These are phyloP conservation scores for Aromia moschata DNA, from an alignment of 2,888 invertebrate genomes.

Conservation along the genomic window DNA sequence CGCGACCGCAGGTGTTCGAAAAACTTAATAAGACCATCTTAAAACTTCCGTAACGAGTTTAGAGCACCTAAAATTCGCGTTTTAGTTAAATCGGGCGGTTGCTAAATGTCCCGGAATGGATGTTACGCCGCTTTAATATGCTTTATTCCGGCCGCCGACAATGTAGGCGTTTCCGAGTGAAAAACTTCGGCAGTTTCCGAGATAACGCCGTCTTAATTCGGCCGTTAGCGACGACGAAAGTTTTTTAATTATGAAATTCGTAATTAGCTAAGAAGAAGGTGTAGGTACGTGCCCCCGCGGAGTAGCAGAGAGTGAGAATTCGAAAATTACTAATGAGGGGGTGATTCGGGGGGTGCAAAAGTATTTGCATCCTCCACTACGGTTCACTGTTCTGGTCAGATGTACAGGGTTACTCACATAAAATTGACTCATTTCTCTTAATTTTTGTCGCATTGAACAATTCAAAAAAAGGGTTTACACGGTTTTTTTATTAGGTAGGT, in stretches of 20 bases:
- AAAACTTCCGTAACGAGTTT: slow-evolving; percentile 46
- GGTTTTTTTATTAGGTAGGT: too few species aligned
- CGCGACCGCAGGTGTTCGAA: slow-evolving; percentile 50
- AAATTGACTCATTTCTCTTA: too few species aligned
- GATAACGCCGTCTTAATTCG: slow-evolving; percentile 14
- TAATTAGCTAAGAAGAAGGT: too few species aligned
- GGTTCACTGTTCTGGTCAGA: too few species aligned
- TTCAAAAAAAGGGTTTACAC: too few species aligned
- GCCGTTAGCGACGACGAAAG: slow-evolving; percentile 25
- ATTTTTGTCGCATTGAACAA: too few species aligned
- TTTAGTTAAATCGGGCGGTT: slow-evolving; percentile 53
- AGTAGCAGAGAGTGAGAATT: too few species aligned
- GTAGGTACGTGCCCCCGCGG: too few species aligned
- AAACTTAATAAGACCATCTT: slow-evolving; percentile 53
- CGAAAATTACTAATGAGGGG: too few species aligned
- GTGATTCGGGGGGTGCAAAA: too few species aligned
- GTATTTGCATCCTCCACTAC: too few species aligned
- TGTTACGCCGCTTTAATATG: slow-evolving; percentile 38
- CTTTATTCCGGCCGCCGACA: slow-evolving; percentile 26
- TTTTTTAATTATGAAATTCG: slow-evolving; percentile 41
- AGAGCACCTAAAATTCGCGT: slow-evolving; percentile 48
- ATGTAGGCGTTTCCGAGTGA: slow-evolving; percentile 27
- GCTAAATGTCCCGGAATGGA: slow-evolving; percentile 49
- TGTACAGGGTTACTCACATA: too few species aligned
- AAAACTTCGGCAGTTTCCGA: slow-evolving; percentile 23